Base-by-base conservation (phyloP, 2,797 vertebrate genomes). In the Peromyscus eremicus region DNA sequence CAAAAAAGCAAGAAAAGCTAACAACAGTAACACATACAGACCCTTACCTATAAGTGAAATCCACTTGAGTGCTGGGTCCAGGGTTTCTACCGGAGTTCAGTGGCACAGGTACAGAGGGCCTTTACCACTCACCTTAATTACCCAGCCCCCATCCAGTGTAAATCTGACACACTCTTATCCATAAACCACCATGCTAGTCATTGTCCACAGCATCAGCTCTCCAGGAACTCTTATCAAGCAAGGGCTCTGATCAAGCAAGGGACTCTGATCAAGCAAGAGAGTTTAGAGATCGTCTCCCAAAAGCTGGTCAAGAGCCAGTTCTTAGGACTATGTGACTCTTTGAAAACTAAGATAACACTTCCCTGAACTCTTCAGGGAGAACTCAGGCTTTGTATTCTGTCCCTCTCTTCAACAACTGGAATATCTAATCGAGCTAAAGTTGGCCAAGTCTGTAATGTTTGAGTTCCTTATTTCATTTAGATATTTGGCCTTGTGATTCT, bases 381-480 rank as follows among this genome's bases (percentile, higher is more conserved):
- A 37, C 75, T 75, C 37, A 62, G 19, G 77, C 7, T 62, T 92
- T 76, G 23, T 14, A n/a, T 43, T 89, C 70, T 76, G 27, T 70
- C 57, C 43, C 8, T 46, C 70, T 13, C 57, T n/a, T 75, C 73
- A 85, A 52, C 17, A 85, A 64, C 40, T 80, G 12, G 29, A 85
- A 84, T 57, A 68, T 34, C 55, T n/a, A 77, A 27, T 17, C 34
- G 46, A 73, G 23, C 43, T 57, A 94, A 66, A 87, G 43, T 73
- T 76, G n/a, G 66, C 34, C 80, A 52, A n/a, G 60, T 68, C 1
- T 27, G 11, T 49, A 64, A 70, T 82, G 37, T 93, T 64, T 81
- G 12, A 71, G 43, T 71, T 55, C 40, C 71, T 96, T 94, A 17
- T 84, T 89, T 75, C 71, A 55, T 62, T 73, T 91, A 57, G n/a